Evolutionary conservation across 2,888 invertebrate genomes (phyloP).

Genomic region (Phaonia tiefii): DNA sequence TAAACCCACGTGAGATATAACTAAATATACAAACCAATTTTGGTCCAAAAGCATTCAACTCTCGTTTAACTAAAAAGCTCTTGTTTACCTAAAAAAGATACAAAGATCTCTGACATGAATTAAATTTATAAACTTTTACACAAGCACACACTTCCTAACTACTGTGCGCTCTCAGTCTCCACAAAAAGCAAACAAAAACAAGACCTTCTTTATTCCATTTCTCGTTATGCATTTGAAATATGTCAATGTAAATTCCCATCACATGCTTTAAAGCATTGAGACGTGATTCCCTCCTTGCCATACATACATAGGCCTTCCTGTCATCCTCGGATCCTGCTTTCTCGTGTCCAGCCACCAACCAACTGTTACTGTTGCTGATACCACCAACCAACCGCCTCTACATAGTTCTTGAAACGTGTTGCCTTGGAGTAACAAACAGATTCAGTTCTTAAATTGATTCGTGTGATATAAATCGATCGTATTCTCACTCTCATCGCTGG

Average conservation of each 20-base stretch:
- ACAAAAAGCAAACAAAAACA: constrained; percentile 11
- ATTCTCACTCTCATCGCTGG: constrained; percentile 65
- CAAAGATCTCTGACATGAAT: no score
- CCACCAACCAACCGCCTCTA: constrained; percentile 12
- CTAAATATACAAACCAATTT: no score
- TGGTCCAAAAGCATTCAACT: no score
- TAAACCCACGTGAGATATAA: no score
- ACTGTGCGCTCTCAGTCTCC: background rate
- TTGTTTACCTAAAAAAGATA: no score
- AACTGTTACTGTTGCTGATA: no score
- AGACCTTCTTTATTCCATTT: constrained; percentile 54
- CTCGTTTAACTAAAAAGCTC: no score
- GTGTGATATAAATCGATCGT: constrained; percentile 69
- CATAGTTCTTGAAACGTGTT: constrained; percentile 23
- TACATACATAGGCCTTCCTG: background rate
- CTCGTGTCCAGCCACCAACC: background rate
- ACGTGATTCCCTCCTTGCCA: constrained; percentile 67
- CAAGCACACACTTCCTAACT: no score
- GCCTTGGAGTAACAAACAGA: no score
- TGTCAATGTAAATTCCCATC: constrained; percentile 70
- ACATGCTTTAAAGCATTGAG: constrained; percentile 67
- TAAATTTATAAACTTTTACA: no score
- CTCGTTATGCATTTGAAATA: constrained; percentile 70
- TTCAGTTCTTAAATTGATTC: constrained; percentile 54
- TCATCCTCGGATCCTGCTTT: background rate